Base-by-base conservation (phyloP, 2,797 vertebrate species). In the Pygocentrus nattereri region DNA sequence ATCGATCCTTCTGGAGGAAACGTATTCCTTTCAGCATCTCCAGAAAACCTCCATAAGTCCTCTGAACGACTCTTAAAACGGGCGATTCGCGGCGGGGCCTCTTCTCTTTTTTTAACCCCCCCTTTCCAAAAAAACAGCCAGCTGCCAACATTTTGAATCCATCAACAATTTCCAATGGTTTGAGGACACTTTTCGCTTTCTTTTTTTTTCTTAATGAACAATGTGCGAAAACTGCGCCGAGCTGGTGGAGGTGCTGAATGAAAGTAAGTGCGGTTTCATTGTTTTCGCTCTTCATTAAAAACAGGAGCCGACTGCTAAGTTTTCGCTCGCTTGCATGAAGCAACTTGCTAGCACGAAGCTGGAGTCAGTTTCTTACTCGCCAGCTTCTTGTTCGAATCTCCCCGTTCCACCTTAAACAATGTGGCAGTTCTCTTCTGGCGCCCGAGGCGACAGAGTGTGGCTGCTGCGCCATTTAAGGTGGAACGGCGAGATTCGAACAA, bases 171-270 rank as follows among this genome's bases (percentile, higher is more conserved):
- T 87, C 91, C 94, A 89, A 95, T 97, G 97, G 94, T 97, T 93
- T 96, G 95, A 96, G 92, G 88, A 93, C 93, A 89, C 90, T 81
- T 82, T 84, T 85, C 30, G 58, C 71, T 79, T 77, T 83, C n/a
- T 82, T 85, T 18, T 15, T 12, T 30, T 74, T 74, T 65, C 94
- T 96, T 94, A 93, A 96, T 95, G 96, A 98, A 98, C 97, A 93
- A 99, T 98, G 97, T 99, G 97, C 94, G 97, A 99, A 93, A 98
- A 97, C 96, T 99, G 97, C 95, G 96, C 97, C 93, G 97, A 98
- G 95, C 96, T 99, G 96, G 96, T 99, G 95, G 97, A 98, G 95
- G 97, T 98, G 93, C 95, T 99, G 93, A 98, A 98, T 92, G 97
- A 98, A 94, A 98, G 97, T 98, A 95, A 98, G 97, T 97, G 80